These are phyloP conservation scores for Lophius piscatorius DNA, from an alignment of 2,113 vertebrate genomes.

Conservation along the genomic window DNA sequence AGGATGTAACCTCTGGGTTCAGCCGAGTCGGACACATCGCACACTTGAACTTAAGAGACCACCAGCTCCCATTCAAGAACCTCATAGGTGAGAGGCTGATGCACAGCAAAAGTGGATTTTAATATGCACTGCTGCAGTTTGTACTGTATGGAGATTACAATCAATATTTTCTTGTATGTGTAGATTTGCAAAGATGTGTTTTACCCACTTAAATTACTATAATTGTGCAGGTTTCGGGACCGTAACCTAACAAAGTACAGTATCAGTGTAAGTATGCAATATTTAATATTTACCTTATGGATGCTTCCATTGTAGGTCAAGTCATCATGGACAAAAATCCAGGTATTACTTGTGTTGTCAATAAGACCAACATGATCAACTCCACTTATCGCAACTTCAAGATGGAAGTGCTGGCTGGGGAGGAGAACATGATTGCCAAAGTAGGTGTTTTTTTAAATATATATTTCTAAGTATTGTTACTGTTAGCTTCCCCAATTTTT, in stretches of 20 bases:
- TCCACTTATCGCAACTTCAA: constrained; percentile 93
- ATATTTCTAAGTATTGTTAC: too few relatives aligned
- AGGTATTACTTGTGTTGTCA: constrained; percentile 93
- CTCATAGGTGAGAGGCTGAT: constrained; percentile 88
- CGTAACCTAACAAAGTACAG: too few relatives aligned
- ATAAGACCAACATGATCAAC: constrained; percentile 92
- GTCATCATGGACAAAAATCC: constrained; percentile 98
- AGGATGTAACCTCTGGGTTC: constrained; percentile 92
- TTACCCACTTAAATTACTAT: too few relatives aligned
- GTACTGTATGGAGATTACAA: not conserved
- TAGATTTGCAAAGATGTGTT: too few relatives aligned
- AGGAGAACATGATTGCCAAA: constrained; percentile 91
- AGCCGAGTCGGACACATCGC: constrained; percentile 96
- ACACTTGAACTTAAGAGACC: constrained; percentile 94
- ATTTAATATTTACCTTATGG: not conserved
- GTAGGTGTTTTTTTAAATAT: constrained; percentile 62
- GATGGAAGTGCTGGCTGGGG: constrained; percentile 94
- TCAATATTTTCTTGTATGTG: not conserved
- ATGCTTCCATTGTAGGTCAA: constrained; percentile 81
- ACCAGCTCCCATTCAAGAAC: constrained; percentile 90
- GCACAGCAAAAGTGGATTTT: not conserved
- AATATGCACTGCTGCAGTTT: too few relatives aligned
- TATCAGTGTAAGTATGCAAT: too few relatives aligned
- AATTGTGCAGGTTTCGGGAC: too few relatives aligned
- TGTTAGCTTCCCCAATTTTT: too few relatives aligned